Conservation (phyloP, 2,888 invertebrate genomes). For the Ormyrus labotus region DNA sequence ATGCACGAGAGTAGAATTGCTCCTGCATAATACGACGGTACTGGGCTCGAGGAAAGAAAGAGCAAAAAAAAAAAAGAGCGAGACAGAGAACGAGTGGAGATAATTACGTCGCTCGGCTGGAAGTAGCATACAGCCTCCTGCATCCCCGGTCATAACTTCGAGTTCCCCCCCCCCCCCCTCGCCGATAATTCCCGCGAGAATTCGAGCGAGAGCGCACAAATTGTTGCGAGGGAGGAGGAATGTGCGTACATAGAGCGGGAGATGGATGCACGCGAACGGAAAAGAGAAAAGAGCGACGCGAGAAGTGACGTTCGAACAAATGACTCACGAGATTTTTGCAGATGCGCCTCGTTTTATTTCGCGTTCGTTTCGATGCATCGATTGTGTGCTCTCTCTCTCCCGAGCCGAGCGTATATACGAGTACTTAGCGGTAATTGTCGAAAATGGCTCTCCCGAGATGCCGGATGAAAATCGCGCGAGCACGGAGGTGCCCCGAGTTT, state of each 20-base stretch:
- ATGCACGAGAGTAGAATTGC: not conserved
- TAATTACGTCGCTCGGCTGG: constrained; percentile 46
- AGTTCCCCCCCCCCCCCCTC: not conserved
- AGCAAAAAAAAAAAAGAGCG: constrained; percentile 2
- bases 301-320: constrained; percentile 65
- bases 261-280: not conserved
- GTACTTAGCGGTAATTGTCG: constrained; percentile 49
- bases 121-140: constrained; percentile 16
- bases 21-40: no score
- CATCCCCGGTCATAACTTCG: constrained; percentile 26
- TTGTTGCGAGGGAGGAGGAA: constrained; percentile 29
- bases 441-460: constrained; percentile 10
- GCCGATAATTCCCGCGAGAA: constrained; percentile 37
- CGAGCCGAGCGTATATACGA: not conserved
- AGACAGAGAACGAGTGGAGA: not conserved
- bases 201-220: constrained; percentile 22
- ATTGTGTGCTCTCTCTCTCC: constrained; percentile 7
- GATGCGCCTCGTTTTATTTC: constrained; percentile 54
- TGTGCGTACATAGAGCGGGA: not conserved
- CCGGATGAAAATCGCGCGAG: not conserved
- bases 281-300: constrained; percentile 49
- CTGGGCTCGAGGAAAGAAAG: no score
- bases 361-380: constrained; percentile 32
- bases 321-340: constrained; percentile 62
- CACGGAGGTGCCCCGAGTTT: no score